Base-by-base conservation (phyloP, 2,888 invertebrate genomes). In the Acrobeloides nanus region DNA sequence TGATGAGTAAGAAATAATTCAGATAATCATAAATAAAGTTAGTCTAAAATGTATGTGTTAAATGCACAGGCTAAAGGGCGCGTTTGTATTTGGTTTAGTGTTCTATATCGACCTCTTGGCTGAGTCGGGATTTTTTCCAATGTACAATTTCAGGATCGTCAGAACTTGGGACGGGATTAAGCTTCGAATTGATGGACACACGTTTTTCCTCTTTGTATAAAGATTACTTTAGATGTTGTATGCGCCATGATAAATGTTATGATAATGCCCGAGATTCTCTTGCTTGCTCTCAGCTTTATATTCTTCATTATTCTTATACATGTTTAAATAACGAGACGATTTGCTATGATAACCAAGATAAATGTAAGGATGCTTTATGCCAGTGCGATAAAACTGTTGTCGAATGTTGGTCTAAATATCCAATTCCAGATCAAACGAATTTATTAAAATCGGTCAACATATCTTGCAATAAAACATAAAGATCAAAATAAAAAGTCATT, bases 181-280 rank as follows among this genome's bases (percentile, higher is more conserved):
- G n/a, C n/a, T n/a, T n/a, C n/a, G n/a, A n/a, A n/a, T n/a, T n/a
- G n/a, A n/a, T n/a, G n/a, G n/a, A n/a, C n/a, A n/a, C n/a, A n/a
- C n/a, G n/a, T n/a, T n/a, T n/a, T n/a, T n/a, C n/a, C n/a, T n/a
- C n/a, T n/a, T n/a, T n/a, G n/a, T n/a, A n/a, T n/a, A n/a, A n/a
- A n/a, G n/a, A n/a, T 40, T n/a, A 15, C 39, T 61, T 53, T 47
- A 65, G 66, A 4, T 70, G 69, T 32, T 70, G 70, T 48, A 62
- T 59, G 56, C 48, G 55, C 27, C 70, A 71, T 48, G 69, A 71
- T 49, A 60, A 71, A 47, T 70, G 70, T 46, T 70, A 71, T 40
- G 70, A 71, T 44, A 51, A 44, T 2, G 70, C 68, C 1, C 61
- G 66, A 6, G 68, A 63, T 35, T n/a, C 23, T 35, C 21, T 23